Evolutionary conservation across 2,888 invertebrate genomes (phyloP).

Genomic region (Eutolmus rufibarbis): DNA sequence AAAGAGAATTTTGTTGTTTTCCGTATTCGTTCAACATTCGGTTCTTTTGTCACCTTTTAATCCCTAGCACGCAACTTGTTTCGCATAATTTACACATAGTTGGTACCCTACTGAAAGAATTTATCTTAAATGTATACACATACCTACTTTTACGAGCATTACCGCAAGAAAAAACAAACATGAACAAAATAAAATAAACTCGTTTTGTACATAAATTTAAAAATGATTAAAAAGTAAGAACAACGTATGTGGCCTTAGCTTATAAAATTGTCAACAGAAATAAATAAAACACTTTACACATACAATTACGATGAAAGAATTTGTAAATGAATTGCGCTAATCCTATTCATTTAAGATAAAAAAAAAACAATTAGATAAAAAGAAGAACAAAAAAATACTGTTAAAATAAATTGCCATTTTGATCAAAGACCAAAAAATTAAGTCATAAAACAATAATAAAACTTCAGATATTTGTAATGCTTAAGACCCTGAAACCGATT

Average conservation of each 20-base stretch:
- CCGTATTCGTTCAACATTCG: not conserved
- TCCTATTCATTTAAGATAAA: not conserved
- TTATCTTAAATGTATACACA: not conserved
- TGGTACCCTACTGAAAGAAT: not conserved
- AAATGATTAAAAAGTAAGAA: slow-evolving; percentile 4
- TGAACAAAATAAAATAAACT: not conserved
- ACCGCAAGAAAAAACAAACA: not conserved
- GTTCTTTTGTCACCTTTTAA: not conserved
- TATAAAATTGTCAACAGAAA: slow-evolving; percentile 20
- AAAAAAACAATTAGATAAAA: not conserved
- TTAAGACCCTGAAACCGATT: not conserved
- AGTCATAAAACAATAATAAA: slow-evolving; percentile 32
- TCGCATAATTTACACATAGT: not conserved
- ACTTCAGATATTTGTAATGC: slow-evolving; percentile 1
- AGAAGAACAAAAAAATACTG: not conserved
- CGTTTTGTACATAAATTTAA: slow-evolving; percentile 18
- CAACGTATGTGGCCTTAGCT: slow-evolving; percentile 42
- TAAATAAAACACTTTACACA: slow-evolving; percentile 5
- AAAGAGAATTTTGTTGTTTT: not conserved
- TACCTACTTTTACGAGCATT: not conserved
- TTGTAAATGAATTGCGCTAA: not conserved
- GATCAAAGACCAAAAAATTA: slow-evolving; percentile 30
- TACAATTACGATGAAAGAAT: slow-evolving; percentile 12
- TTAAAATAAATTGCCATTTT: slow-evolving; percentile 1
- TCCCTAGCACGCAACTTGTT: not conserved